Evolutionary conservation across 2,797 vertebrate species (phyloP).

Genomic region (Pogoniulus pusillus): DNA sequence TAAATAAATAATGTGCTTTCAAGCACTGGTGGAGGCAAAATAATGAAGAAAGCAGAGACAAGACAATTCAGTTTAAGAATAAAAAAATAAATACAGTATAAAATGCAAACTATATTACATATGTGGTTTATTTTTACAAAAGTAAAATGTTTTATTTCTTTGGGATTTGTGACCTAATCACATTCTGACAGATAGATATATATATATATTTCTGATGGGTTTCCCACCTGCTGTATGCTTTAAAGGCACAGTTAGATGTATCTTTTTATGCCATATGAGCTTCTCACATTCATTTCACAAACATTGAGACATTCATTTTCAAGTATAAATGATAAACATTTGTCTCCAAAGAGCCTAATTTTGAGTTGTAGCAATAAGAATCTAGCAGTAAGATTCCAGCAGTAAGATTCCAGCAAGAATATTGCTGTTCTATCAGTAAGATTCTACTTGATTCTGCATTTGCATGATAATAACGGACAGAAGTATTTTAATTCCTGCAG

Average conservation of each 20-base stretch:
- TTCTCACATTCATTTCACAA: neutral
- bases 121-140: neutral
- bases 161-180: neutral
- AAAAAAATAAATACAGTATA: neutral
- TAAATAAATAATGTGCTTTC: neutral
- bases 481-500: conserved; percentile 42
- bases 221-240: neutral
- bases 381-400: neutral
- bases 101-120: neutral
- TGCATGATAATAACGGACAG: conserved; percentile 27
- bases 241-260: neutral
- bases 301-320: neutral
- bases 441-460: conserved; percentile 27
- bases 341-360: neutral
- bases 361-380: conserved; percentile 5
- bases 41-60: neutral
- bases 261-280: neutral
- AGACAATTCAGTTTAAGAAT: neutral
- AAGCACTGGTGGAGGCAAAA: neutral
- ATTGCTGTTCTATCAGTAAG: conserved; percentile 1
- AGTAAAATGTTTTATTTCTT: neutral
- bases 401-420: conserved; percentile 18
- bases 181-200: neutral
- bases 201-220: neutral
- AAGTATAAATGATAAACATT: neutral